Evolutionary conservation across 1,140 invertebrate species (phyloP), one percentile per base, ranked within the genome.

Genomic region (Nasonia giraulti): DNA sequence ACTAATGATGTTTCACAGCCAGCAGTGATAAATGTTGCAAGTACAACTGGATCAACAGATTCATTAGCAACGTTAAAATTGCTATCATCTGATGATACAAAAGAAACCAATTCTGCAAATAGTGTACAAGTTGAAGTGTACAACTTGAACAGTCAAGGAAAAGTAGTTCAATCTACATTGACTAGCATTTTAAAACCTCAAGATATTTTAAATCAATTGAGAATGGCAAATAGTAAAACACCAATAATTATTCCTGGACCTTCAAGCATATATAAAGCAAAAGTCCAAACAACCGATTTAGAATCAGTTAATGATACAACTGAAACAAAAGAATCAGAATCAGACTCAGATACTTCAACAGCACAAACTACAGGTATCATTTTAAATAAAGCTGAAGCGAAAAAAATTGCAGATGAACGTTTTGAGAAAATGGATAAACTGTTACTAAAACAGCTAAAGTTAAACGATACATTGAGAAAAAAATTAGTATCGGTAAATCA

Each of bases 361-460:
- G 1, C 11, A 66, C n/a, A n/a, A 66, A 66, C 5, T 2, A 37
- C 44, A 40, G 20, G 68, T 8, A 74, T 74, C 69, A 74, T 73
- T 80, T 80, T 84, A 75, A 84, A 75, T 75, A 73, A 75, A 80
- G 10, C 50, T 66, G 27, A 84, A 40, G 37, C 71, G n/a, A 74
- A 84, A 11, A 74, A 80, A 23, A 62, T 80, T 2, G 77, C 62
- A n/a, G 83, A 84, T 68, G 78, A 84, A 47, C 68, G 83, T 40
- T 84, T 84, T 80, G 78, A 80, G 12, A 84, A 80, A 75, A 84
- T 84, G 83, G 69, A 84, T 27, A 84, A 80, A 37, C 78, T 84
- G 27, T 75, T 84, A 20, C 44, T 84, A 68, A 84, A 84, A 14
- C 83, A 84, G 27, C 55, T 84, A 11, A 84, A 74, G 50, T 68